A percentile compares a stretch with the other conserved stretches of the same genome.
phyloP scores from a whole-genome alignment of 2,113 vertebrate species.

The Hypanus sabinus region DNA sequence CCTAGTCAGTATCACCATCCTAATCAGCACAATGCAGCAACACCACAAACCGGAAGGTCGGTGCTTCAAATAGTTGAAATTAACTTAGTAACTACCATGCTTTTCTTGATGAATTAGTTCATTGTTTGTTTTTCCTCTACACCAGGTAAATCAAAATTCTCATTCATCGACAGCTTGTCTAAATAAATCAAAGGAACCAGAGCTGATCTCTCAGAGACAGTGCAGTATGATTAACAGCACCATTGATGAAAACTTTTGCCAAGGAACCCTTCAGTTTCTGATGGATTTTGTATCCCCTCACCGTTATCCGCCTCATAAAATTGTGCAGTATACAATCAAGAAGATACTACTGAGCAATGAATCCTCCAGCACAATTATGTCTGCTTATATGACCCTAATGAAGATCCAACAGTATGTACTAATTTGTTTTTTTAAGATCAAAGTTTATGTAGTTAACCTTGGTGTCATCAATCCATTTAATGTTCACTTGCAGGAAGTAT shows the following conservation, averaged over 20 bases:
- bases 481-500: neutral
- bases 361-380: conserved; percentile 55
- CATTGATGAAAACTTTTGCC: conserved; percentile 74
- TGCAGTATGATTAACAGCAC: conserved; percentile 72
- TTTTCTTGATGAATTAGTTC: neutral
- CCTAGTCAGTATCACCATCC: neutral
- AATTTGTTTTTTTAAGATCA: neutral
- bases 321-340: conserved; percentile 65
- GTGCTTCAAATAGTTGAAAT: neutral
- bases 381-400: conserved; percentile 78
- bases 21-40: neutral
- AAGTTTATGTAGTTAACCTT: neutral
- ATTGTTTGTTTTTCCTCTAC: neutral
- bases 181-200: conserved; percentile 43
- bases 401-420: conserved; percentile 77
- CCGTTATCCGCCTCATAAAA: conserved; percentile 67
- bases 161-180: neutral
- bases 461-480: neutral
- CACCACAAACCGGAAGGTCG: neutral
- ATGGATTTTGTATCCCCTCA: conserved; percentile 72
- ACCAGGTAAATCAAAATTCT: neutral
- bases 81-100: neutral
- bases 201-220: conserved; percentile 65
- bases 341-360: conserved; percentile 65
- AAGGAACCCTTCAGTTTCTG: conserved; percentile 78